These are phyloP conservation scores for Plectropomus leopardus DNA, from an alignment of 2,113 vertebrate genomes.

Conservation along the genomic window DNA sequence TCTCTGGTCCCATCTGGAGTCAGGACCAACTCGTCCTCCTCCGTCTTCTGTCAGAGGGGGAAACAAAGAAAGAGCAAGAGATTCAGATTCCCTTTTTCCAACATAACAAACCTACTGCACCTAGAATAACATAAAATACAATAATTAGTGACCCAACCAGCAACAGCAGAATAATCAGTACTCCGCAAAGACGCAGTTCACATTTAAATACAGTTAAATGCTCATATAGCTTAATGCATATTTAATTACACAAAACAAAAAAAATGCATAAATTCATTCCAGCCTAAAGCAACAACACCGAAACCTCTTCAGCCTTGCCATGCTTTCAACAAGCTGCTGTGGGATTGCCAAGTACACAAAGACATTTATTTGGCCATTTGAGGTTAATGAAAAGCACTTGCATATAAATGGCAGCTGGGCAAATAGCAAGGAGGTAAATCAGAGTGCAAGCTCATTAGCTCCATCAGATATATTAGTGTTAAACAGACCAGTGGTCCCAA, in stretches of 20 bases:
- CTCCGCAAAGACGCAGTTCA: neutral
- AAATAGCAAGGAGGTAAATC: constrained; percentile 53
- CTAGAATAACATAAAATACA: neutral
- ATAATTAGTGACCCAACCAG: neutral
- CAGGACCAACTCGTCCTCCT: constrained; percentile 94
- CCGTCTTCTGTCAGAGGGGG: constrained; percentile 85
- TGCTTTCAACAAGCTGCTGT: neutral
- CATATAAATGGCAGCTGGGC: constrained; percentile 42
- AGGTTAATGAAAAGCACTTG: constrained; percentile 67
- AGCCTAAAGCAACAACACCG: neutral
- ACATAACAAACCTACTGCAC: neutral
- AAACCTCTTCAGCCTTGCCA: neutral
- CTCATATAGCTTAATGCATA: neutral
- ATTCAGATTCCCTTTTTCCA: neutral
- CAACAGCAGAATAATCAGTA: neutral
- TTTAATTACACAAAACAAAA: neutral
- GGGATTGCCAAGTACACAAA: constrained; percentile 42
- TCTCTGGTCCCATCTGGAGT: constrained; percentile 96
- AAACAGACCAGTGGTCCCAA: neutral
- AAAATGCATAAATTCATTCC: constrained; percentile 2
- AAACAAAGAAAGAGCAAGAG: constrained; percentile 4
- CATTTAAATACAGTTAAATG: neutral
- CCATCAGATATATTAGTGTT: constrained; percentile 52
- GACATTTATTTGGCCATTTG: constrained; percentile 50
- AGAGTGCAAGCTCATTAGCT: constrained; percentile 59